A percentile compares a stretch with the other conserved stretches of the same genome.
Evolutionary conservation across 2,797 vertebrate genomes (phyloP).

Genomic region (Phyllotis vaccarum): DNA sequence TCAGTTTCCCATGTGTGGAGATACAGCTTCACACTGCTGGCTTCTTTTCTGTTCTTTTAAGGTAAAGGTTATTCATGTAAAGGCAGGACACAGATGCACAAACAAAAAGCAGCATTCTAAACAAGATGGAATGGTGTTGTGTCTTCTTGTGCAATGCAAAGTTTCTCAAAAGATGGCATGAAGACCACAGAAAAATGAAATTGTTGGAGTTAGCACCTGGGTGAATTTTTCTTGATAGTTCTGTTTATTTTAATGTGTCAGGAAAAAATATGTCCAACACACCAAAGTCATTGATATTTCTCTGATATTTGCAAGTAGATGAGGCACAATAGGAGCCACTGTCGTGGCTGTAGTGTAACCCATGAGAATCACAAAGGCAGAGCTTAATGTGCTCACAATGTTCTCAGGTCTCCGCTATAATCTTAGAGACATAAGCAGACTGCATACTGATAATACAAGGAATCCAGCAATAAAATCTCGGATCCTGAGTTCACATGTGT

Average conservation of each 20-base stretch:
- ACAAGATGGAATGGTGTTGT: not conserved
- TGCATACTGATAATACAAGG: not conserved
- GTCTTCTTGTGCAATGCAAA: not conserved
- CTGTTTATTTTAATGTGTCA: slow-evolving; percentile 33
- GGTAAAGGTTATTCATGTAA: not conserved
- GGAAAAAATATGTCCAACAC: not conserved
- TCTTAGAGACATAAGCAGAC: not conserved
- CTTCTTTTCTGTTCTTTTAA: not conserved
- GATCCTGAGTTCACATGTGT: not conserved
- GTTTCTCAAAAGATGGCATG: slow-evolving; percentile 23
- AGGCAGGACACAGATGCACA: slow-evolving; percentile 8
- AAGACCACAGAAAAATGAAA: not conserved
- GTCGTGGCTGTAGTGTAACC: not conserved
- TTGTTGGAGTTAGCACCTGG: not conserved
- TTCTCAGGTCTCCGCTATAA: not conserved
- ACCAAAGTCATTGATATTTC: slow-evolving; percentile 21
- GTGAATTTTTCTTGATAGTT: slow-evolving; percentile 14
- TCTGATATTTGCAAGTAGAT: not conserved
- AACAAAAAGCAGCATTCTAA: slow-evolving; percentile 33
- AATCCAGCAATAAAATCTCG: not conserved
- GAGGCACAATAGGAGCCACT: not conserved
- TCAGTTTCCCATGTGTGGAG: not conserved
- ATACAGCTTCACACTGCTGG: not conserved
- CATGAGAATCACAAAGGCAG: not conserved
- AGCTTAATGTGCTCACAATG: not conserved